Evolutionary conservation across 2,113 vertebrate species (phyloP), one percentile per base, ranked within the genome.

Genomic region (Heteronetta atricapilla): DNA sequence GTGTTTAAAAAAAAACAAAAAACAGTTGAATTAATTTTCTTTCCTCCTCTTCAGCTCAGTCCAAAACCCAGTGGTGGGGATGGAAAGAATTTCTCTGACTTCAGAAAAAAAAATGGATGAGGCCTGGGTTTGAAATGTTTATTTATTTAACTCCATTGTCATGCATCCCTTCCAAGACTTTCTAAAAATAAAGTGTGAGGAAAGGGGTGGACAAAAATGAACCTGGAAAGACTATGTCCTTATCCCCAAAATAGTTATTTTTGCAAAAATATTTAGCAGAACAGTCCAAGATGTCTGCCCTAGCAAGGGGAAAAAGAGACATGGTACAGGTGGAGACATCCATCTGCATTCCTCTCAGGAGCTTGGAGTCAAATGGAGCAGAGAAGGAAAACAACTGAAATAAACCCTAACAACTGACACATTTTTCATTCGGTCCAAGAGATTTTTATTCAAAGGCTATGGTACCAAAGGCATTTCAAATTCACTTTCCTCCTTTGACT

Each of bases 181-280:
- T 62, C 76, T 70, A 23, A 76, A 58, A 78, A 48, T n/a, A 33
- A 80, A 55, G 4, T 10, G 9, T 1, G 7, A 76, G 26, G 25
- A 62, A 82, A 70, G 5, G 4, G 11, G 13, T 38, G 13, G 31
- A 33, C 6, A 60, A n/a, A 67, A 80, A 76, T 23, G 7, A n/a
- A 36, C 29, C 31, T 38, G n/a, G 34, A 12, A 58, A 48, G 21
- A 17, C 6, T 86, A 96, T 67, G 62, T 68, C 81, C 63, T 97
- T 90, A 96, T 36, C 94, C 62, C 84, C 88, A 85, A 93, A 96
- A 58, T 13, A 62, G 64, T 21, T 94, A 75, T 70, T 84, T 90
- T 92, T 74, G 20, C 55, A 93, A 95, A 97, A 96, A 89, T 66
- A 79, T 69, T 93, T 92, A 96, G 79, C 60, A 95, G 66, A 90